Conservation (phyloP, 2,113 vertebrate species). For the Oncorhynchus kisutch region DNA sequence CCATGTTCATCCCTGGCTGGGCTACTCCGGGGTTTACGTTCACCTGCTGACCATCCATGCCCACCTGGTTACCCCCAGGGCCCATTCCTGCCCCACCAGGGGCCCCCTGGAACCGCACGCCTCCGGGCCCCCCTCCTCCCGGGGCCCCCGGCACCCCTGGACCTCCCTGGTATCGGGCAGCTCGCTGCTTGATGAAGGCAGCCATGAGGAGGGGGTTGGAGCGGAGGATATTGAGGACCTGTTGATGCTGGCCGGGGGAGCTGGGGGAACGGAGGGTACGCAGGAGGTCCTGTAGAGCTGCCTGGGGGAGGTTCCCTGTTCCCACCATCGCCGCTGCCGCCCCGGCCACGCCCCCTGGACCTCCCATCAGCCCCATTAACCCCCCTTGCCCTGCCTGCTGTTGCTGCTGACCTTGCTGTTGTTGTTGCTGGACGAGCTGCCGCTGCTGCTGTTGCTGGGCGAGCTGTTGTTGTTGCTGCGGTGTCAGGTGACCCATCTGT, state of each 20-base stretch:
- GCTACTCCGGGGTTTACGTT: constrained; percentile 57
- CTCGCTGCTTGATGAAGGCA: constrained; percentile 94
- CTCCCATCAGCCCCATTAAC: constrained; percentile 72
- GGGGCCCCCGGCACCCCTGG: constrained; percentile 58
- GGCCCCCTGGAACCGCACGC: constrained; percentile 79
- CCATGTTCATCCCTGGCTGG: constrained; percentile 84
- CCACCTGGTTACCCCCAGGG: constrained; percentile 56
- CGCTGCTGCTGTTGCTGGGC: constrained; percentile 61
- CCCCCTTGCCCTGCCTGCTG: constrained; percentile 68
- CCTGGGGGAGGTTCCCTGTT: constrained; percentile 74
- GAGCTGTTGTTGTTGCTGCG: constrained; percentile 76
- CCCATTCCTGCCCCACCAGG: constrained; percentile 55
- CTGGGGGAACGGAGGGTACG: constrained; percentile 74
- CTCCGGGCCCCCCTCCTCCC: constrained; percentile 55
- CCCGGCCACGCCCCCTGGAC: constrained; percentile 40
- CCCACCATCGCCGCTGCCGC: constrained; percentile 57
- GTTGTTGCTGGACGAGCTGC: constrained; percentile 35
- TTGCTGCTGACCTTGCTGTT: constrained; percentile 63
- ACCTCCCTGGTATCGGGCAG: constrained; percentile 83
- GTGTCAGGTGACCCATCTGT: constrained; percentile 77
- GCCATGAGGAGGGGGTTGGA: constrained; percentile 96
- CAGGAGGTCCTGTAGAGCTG: constrained; percentile 78
- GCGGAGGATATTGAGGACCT: constrained; percentile 92
- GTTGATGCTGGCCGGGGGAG: constrained; percentile 87
- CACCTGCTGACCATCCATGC: constrained; percentile 66